Base-by-base conservation (phyloP, 92 coral and sea anemone species). In the Meandrina meandrites region DNA sequence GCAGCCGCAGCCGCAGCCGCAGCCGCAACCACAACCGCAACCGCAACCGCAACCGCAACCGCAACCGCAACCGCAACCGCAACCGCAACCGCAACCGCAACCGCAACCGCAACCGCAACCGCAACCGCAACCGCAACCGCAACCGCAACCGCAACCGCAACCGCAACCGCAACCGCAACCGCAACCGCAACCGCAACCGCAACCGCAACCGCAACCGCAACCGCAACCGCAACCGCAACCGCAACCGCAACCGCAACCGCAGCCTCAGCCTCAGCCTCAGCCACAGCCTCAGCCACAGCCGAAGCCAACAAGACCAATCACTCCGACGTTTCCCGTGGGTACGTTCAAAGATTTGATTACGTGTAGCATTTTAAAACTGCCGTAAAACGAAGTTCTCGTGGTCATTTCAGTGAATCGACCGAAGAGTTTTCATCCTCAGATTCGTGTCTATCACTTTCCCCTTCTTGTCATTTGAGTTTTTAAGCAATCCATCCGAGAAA, bases 281-380 rank as follows among this genome's bases (percentile, higher is more conserved):
- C 74, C 77, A 2, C 19, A 81, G 27, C 76, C 85, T 0, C 58
- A 40, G 11, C 72, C 58, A 81, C 50, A 60, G 60, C 75, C 40
- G 11, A 76, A 76, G 60, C 67, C 83, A n/a, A 68, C 83, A 45
- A 15, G 32, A 28, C 73, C 70, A 48, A 48, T 48, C 12, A 76
- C 78, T 56, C 89, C 86, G 27, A 78, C 90, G 51, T 83, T 72
- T 22, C 87, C 87, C 0, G 47, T 79, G 56, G 80, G 87, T 84
- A 62, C 74, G 35, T 37, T 12, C 13, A 42, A 35, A 5, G 14
- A 53, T 5, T 16, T 30, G 21, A 71, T 31, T 69, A 57, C 42
- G 45, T 40, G 45, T 2, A 40, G 6, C 45, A 40, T 40, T 40
- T 40, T 40, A 40, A 40, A 40, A 40, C 45, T 40, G 45, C 45